Base-by-base conservation (phyloP, 2,888 invertebrate species). In the Galerucella pusilla region DNA sequence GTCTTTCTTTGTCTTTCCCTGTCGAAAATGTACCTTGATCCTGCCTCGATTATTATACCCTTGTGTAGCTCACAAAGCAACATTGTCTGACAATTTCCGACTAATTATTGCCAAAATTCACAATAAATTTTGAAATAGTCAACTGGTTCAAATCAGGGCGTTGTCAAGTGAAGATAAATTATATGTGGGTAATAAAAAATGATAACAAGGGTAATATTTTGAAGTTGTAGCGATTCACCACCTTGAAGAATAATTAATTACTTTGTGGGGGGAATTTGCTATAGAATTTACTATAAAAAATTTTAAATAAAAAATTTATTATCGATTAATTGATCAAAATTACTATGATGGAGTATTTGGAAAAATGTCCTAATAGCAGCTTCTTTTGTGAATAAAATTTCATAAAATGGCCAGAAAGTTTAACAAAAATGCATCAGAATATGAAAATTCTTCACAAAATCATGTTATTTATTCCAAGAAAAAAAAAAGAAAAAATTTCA, bases 1-100 rank as follows among this genome's bases (percentile, higher is more conserved):
- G 70, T 74, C 71, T 77, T 66, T 77, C 77, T 76, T 74, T 65
- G 71, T 73, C 75, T 73, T 73, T 76, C 78, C 76, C 71, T 76
- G 68, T 73, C 75, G 78, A 75, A 76, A 75, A 78, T 76, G 73
- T 71, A 69, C 77, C 67, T 75, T 68, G 76, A 71, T 76, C 73
- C 75, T 59, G 28, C 65, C 73, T 68, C 74, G 73, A 68, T 73
- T 70, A 65, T 76, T 75, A 66, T 73, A 74, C 74, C 75, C 75
- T 73, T 75, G 73, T 67, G 75, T 45, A 59, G 71, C 73, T 64
- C 63, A 66, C 66, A 63, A 63, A 68, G 73, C 63, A 68, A 74
- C 66, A 74, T 75, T 77, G 75, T 74, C 68, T 66, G 67, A 60
- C 59, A 75, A 77, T 75, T 77, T 75, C 66, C 72, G 68, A 75